These are phyloP conservation scores for Melieria crassipennis DNA, from an alignment of 2,888 invertebrate genomes.

Conservation along the genomic window DNA sequence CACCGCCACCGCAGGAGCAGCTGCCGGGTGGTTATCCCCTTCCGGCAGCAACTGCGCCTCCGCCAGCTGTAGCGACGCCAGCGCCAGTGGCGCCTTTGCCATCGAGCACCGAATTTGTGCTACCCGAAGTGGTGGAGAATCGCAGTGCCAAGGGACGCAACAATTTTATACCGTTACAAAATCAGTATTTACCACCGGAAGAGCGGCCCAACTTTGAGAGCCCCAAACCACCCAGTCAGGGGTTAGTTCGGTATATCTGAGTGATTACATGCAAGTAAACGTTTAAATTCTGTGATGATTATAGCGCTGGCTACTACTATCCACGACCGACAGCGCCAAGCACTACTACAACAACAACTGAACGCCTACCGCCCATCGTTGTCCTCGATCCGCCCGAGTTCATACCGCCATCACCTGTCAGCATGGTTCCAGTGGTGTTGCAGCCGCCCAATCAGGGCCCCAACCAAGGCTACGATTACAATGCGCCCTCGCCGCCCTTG, in stretches of 20 bases:
- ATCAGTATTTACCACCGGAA: constrained; percentile 57
- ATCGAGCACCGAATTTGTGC: constrained; percentile 52
- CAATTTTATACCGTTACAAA: constrained; percentile 57
- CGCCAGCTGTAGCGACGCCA: constrained; percentile 34
- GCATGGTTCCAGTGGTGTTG: constrained; percentile 33
- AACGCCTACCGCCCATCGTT: constrained; percentile 48
- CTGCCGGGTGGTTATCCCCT: constrained; percentile 17
- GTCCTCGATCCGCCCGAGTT: constrained; percentile 51
- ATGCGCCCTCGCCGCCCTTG: constrained; percentile 49
- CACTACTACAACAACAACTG: constrained; percentile 43
- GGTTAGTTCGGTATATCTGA: constrained; percentile 40
- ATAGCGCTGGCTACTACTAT: constrained; percentile 51
- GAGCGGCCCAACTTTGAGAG: constrained; percentile 55
- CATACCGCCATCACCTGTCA: constrained; percentile 34
- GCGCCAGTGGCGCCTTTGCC: constrained; percentile 50
- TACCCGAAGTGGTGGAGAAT: constrained; percentile 63
- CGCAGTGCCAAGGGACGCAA: constrained; percentile 49
- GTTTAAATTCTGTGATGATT: constrained; percentile 8
- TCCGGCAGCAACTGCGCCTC: neutral
- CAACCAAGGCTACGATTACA: constrained; percentile 54
- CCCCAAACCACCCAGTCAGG: constrained; percentile 47
- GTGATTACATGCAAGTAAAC: neutral
- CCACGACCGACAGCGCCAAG: constrained; percentile 42
- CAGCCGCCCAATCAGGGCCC: constrained; percentile 28
- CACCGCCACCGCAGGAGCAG: constrained; percentile 27